Evolutionary conservation across 1,140 invertebrate genomes (phyloP).

Genomic region (Chlorops oryzae): DNA sequence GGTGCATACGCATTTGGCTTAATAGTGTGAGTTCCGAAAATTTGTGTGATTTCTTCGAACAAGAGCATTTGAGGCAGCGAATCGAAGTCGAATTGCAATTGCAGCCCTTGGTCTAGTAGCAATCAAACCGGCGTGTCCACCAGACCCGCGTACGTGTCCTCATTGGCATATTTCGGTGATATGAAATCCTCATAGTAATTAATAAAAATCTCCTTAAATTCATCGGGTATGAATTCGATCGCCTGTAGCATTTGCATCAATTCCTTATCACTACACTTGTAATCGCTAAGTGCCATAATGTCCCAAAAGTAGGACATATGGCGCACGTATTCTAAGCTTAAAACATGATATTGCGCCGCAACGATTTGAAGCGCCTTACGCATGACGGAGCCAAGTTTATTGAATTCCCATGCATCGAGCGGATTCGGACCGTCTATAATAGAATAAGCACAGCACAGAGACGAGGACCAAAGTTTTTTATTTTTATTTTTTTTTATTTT

Average conservation of each 20-base stretch:
- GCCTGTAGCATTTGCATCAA: slow-evolving; percentile 36
- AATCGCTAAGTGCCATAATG: slow-evolving; percentile 32
- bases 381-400: slow-evolving; percentile 33
- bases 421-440: slow-evolving; percentile 16
- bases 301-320: slow-evolving; percentile 36
- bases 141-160: slow-evolving; percentile 29
- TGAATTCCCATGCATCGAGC: slow-evolving; percentile 34
- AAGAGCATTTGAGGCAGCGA: too few relatives aligned
- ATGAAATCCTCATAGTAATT: slow-evolving; percentile 37
- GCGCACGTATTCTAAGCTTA: slow-evolving; percentile 31
- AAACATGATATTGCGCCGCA: slow-evolving; percentile 24
- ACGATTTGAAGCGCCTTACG: slow-evolving; percentile 26
- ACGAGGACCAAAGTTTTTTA: too few relatives aligned
- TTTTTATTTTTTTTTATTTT: too few relatives aligned
- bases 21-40: too few relatives aligned
- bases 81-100: too few relatives aligned
- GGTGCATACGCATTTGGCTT: too few relatives aligned
- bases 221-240: slow-evolving; percentile 34
- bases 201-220: slow-evolving; percentile 36
- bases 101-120: too few relatives aligned
- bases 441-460: too few relatives aligned
- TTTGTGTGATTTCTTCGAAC: too few relatives aligned
- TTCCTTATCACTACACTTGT: slow-evolving; percentile 33
- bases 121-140: slow-evolving; percentile 33
- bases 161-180: slow-evolving; percentile 33